phyloP scores from a whole-genome alignment of 2,113 vertebrate genomes.

The Saimiri boliviensis region DNA sequence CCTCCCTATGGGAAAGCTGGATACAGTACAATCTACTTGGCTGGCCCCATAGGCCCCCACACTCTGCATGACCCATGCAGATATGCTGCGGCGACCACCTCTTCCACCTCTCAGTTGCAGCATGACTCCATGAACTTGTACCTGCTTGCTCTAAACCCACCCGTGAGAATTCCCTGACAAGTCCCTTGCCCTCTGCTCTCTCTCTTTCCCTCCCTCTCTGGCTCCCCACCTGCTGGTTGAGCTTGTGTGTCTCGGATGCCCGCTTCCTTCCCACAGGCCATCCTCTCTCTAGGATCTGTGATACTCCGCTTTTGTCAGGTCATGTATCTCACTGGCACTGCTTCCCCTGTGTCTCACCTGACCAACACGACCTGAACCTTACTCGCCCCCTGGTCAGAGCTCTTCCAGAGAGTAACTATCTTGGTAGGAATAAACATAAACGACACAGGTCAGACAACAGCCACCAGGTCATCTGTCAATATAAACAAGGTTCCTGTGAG shows the following conservation, averaged over 20 bases:
- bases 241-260: not conserved
- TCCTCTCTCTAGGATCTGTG: not conserved
- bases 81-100: too few species aligned
- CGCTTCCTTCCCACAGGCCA: not conserved
- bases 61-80: rapidly evolving
- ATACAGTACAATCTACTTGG: not conserved
- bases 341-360: not conserved
- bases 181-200: not conserved
- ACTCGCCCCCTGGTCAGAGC: not conserved
- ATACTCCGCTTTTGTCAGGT: not conserved
- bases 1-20: not conserved
- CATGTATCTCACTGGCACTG: not conserved
- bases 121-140: not conserved
- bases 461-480: not conserved
- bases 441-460: not conserved
- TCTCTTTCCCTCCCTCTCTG: not conserved
- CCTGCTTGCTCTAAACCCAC: not conserved
- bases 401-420: not conserved
- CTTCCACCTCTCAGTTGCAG: not conserved
- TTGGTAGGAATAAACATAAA: not conserved
- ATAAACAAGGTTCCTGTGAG: not conserved
- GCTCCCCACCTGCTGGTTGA: not conserved
- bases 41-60: not conserved
- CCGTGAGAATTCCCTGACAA: not conserved
- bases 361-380: not conserved